Evolutionary conservation across 2,797 vertebrate genomes (phyloP), one percentile per base, ranked within the genome.

Genomic region (Petrocephalus sullivani): DNA sequence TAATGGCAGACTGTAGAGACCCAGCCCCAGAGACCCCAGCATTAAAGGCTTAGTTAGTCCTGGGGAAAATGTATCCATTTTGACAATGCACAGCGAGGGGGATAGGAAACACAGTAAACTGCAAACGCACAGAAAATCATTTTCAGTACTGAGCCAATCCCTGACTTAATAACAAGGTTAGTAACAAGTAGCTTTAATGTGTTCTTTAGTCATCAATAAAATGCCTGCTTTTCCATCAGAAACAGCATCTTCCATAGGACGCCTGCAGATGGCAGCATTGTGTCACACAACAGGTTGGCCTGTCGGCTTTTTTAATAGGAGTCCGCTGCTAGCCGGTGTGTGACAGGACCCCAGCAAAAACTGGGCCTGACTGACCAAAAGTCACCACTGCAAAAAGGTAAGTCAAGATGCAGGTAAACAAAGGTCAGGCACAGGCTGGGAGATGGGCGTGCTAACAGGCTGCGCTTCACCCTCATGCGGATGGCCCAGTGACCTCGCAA

Each of bases 181-280:
- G n/a, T 64, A 46, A 46, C 46, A 83, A 83, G 9, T 19, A 28
- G 21, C n/a, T 51, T 54, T 23, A 51, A 82, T 46, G 19, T 51
- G 61, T 28, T 28, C 14, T 75, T 37, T 37, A 14, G 23, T 71
- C 12, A 46, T 78, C 71, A 46, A 9, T 19, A 78, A 6, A n/a
- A 41, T 46, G 37, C 37, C 2, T 46, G 37, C 5, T 0, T 41
- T 41, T 41, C 7, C 37, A 41, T 78, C 37, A 78, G 71, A 78
- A n/a, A 16, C 37, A 46, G 71, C 37, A 78, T 46, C 19, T 78
- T n/a, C 71, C 37, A 78, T 8, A 46, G 1, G 14, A 19, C 0
- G 19, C 78, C 87, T 53, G 57, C 51, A 85, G 87, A 60, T 88
- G 87, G 87, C 57, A 88, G 87, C 87, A 85, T 85, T 64, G 78